These are phyloP conservation scores for Aphrophora alni DNA, from an alignment of 2,888 invertebrate species.

Conservation along the genomic window DNA sequence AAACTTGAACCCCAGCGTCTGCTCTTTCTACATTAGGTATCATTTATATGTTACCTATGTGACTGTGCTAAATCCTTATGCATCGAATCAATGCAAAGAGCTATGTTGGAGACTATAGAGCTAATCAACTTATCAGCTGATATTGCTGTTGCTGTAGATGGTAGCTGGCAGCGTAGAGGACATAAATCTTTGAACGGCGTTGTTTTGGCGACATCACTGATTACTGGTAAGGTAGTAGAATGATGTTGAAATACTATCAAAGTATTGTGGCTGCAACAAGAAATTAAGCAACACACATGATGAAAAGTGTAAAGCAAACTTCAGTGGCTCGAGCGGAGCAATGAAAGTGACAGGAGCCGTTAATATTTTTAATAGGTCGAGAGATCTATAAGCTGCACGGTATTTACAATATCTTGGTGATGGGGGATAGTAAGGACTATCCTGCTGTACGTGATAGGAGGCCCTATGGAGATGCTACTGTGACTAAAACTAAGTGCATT, in stretches of 20 bases:
- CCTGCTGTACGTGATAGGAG: background rate
- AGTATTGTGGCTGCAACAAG: background rate
- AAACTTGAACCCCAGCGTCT: too few species aligned
- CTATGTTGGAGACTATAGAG: too few species aligned
- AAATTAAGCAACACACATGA: background rate
- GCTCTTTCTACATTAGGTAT: too few species aligned
- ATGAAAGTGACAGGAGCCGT: constrained; percentile 11
- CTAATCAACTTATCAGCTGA: too few species aligned
- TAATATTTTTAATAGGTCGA: background rate
- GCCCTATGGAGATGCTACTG: background rate
- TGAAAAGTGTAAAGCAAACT: background rate
- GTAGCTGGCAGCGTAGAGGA: too few species aligned
- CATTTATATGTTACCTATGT: too few species aligned
- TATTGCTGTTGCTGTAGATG: too few species aligned
- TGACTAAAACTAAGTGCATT: background rate
- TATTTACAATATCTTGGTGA: background rate
- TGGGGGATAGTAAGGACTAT: background rate
- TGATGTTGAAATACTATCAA: background rate
- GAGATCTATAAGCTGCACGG: background rate
- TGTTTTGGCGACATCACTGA: too few species aligned
- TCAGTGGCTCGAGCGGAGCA: constrained; percentile 6
- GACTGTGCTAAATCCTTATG: too few species aligned
- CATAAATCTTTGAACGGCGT: too few species aligned
- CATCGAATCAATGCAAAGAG: too few species aligned
- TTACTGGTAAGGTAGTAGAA: too few species aligned